phyloP scores from a whole-genome alignment of 2,113 vertebrate genomes.

The Carettochelys insculpta region DNA sequence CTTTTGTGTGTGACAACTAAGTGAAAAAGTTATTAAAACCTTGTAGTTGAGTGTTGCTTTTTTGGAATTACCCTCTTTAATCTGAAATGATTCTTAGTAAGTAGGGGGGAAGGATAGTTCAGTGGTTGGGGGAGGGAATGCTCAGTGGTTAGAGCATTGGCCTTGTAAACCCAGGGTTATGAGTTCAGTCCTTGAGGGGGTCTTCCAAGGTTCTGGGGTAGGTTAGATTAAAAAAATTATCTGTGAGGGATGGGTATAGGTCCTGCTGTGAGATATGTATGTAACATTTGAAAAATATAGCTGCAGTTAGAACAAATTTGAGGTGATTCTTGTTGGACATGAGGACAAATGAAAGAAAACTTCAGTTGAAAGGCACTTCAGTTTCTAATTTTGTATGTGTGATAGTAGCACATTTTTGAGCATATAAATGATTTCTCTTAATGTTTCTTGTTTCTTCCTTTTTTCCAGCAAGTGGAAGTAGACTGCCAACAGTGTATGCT shows the following conservation, averaged over 20 bases:
- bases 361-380: neutral
- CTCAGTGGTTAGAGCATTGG: too few relatives aligned
- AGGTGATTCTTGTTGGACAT: neutral
- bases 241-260: too few relatives aligned
- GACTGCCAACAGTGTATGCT: constrained; percentile 99
- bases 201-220: too few relatives aligned
- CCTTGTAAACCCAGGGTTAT: too few relatives aligned
- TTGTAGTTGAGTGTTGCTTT: constrained; percentile 28
- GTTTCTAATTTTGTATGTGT: neutral
- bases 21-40: neutral
- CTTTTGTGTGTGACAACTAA: neutral
- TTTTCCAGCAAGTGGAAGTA: constrained; percentile 96
- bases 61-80: accelerated
- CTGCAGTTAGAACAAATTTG: neutral
- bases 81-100: neutral
- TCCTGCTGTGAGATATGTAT: too few relatives aligned
- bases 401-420: neutral
- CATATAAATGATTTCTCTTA: neutral
- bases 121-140: too few relatives aligned
- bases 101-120: too few relatives aligned
- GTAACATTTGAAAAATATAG: neutral
- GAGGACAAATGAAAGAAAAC: neutral
- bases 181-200: too few relatives aligned
- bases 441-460: neutral
- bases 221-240: too few relatives aligned